Base-by-base conservation (phyloP, 2,888 invertebrate species). In the Sinohyriopsis cumingii region DNA sequence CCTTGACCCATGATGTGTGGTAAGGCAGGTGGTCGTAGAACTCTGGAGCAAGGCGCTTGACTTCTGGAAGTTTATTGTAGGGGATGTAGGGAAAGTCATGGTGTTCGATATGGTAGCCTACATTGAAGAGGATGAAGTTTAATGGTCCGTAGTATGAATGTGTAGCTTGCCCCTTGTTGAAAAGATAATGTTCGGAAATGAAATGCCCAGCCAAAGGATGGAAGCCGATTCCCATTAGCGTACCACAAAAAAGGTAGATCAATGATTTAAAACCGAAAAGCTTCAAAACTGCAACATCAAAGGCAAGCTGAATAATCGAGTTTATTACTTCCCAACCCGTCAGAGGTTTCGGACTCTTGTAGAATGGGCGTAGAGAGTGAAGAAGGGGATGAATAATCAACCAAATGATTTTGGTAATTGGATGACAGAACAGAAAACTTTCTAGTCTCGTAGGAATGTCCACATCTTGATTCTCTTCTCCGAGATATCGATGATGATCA, bases 21-120 rank as follows among this genome's bases (percentile, higher is more conserved):
- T 96, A 96, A 0, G 98, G 97, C 71, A 99, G 93, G 82, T 95
- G 91, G 77, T 98, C 95, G 89, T 99, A 99, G 90, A 95, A 99
- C 90, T 99, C 99, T 0, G 95, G 91, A 0, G 99, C 99, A 71
- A 88, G 84, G 55, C 81, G 78, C 57, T 88, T 91, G 25, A 90
- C 85, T 69, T 89, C 84, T 28, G 89, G 87, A 57, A 90, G 75
- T 57, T 83, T 84, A 54, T 80, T 82, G 70, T 87, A 88, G 0
- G 90, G 87, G n/a, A 90, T 87, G 77, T 89, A 89, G 0, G 90
- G 90, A 76, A 90, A 90, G 72, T 90, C 90, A 71, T 90, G 90
- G 67, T 90, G 90, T 69, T 90, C 90, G 28, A 88, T 86, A 73
- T 90, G 90, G 67, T 90, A 89, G 1, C 89, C 90, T 1, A 90